Evolutionary conservation across 1,140 invertebrate genomes (phyloP).

Genomic region (Phymorhynchus buccinoides): DNA sequence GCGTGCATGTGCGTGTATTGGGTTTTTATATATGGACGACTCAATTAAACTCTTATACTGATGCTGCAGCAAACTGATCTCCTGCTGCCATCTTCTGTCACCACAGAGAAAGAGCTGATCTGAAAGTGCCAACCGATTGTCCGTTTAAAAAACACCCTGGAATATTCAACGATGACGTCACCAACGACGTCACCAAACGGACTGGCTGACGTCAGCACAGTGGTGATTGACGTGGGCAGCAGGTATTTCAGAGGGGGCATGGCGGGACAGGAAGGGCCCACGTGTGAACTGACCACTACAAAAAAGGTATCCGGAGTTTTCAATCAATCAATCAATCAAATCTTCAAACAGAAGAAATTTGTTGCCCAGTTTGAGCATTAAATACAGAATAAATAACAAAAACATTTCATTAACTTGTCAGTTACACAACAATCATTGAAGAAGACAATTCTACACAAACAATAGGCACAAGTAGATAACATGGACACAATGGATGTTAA

Average conservation of each 20-base stretch:
- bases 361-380: too few species aligned
- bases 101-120: too few species aligned
- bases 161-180: slow-evolving; percentile 1
- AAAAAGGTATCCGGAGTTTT: neutral
- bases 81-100: neutral
- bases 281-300: neutral
- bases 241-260: slow-evolving; percentile 7
- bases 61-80: neutral
- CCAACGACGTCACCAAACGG: neutral
- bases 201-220: neutral
- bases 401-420: too few species aligned
- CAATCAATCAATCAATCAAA: neutral
- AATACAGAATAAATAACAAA: too few species aligned
- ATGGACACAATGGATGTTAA: too few species aligned
- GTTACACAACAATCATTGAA: too few species aligned
- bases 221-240: slow-evolving; percentile 27
- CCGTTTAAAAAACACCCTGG: neutral
- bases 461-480: too few species aligned
- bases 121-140: too few species aligned
- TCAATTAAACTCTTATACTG: too few species aligned
- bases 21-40: too few species aligned
- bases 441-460: too few species aligned
- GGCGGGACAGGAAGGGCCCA: slow-evolving; percentile 6
- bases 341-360: neutral
- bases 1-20: too few species aligned